These are phyloP conservation scores for Sturnira hondurensis DNA, from an alignment of 2,113 vertebrate species.

Conservation along the genomic window DNA sequence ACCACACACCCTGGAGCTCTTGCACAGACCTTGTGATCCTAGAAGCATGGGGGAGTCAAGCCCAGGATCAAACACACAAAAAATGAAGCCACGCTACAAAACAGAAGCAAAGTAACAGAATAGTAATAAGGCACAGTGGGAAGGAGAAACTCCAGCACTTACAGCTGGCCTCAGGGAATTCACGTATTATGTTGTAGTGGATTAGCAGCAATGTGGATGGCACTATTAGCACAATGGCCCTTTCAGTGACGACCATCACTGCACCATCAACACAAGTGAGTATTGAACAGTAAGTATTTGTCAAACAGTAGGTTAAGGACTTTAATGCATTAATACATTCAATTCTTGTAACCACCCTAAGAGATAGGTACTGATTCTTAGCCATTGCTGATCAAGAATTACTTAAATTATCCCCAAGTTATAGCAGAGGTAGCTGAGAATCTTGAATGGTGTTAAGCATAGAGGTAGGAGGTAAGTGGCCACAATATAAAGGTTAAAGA, in stretches of 20 bases:
- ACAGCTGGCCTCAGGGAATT: background rate
- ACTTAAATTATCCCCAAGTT: background rate
- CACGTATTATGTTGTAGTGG: background rate
- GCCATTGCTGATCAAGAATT: background rate
- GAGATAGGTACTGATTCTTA: background rate
- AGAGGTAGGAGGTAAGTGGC: background rate
- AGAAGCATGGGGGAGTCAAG: background rate
- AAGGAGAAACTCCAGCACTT: background rate
- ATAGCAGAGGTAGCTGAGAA: background rate
- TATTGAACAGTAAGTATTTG: background rate
- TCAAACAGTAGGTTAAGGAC: background rate
- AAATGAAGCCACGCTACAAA: background rate
- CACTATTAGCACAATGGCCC: background rate
- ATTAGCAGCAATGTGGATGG: background rate
- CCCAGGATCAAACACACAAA: background rate
- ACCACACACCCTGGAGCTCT: fast-evolving
- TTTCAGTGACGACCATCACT: background rate
- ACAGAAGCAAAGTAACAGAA: background rate
- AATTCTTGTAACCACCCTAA: background rate
- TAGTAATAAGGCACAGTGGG: background rate
- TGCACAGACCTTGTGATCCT: background rate
- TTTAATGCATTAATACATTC: background rate
- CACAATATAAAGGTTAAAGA: slow-evolving; percentile 1
- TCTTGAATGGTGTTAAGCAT: background rate
- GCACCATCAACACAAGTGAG: background rate